Evolutionary conservation across 1,140 invertebrate species (phyloP), one percentile per base, ranked within the genome.

Genomic region (Eueides isabella): DNA sequence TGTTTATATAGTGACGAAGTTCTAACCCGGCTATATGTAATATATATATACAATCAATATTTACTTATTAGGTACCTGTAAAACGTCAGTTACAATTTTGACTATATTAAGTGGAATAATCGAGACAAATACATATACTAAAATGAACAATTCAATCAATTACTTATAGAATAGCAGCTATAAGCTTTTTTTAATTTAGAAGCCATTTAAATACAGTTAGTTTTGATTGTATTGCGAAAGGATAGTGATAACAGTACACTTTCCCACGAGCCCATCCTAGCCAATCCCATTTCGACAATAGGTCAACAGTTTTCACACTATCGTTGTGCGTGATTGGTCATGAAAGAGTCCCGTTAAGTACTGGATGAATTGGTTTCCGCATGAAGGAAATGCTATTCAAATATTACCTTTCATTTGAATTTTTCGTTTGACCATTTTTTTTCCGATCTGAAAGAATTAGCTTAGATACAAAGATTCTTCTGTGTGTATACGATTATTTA

Each of bases 181-280:
- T 55, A 55, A 19, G 9, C 4, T 7, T 26, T 4, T 48, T 19
- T 19, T 23, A 6, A 12, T 26, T 23, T 55, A 2, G 23, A 55
- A 55, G 44, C 9, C 2, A 0, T 19, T 26, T 55, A 23, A 55
- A 55, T 26, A 55, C 44, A 55, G 44, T 55, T 55, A 55, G 2
- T 26, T 55, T 70, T 61, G 23, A 61, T 67, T 67, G 19, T 38
- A 65, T 71, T 71, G 48, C 30, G 66, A 68, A 68, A 72, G 55
- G 44, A 48, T 55, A 81, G 69, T 38, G 74, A 76, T 68, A 74
- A 82, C 63, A 80, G n/a, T 64, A 67, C 62, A 55, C 80, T 85
- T 92, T 92, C 90, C 87, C 90, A 92, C 87, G 88, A 44, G 79
- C 84, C 86, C 66, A 82, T 82, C 82, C 88, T 85, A 86, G 84